phyloP scores from a whole-genome alignment of 2,888 invertebrate genomes.

The Volucella inanis region DNA sequence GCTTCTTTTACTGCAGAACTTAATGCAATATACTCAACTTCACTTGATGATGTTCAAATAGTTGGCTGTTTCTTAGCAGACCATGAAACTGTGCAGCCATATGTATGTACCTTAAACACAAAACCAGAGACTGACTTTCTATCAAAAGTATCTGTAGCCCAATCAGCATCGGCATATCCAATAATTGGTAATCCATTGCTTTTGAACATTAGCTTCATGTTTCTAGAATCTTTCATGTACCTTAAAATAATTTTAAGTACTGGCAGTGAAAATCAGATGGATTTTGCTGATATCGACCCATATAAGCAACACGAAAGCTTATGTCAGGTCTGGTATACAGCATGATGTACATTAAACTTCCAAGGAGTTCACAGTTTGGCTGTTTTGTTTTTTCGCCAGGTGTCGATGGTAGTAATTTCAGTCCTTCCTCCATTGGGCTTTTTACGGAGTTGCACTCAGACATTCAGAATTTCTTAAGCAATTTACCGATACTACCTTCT shows the following conservation, averaged over 20 bases:
- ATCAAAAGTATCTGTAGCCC: too few species aligned
- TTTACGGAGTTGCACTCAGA: constrained; percentile 31
- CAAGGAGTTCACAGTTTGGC: constrained; percentile 54
- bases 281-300: too few species aligned
- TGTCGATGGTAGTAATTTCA: constrained; percentile 30
- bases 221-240: constrained; percentile 31
- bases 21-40: constrained; percentile 43
- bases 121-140: constrained; percentile 57
- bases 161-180: too few species aligned
- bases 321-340: constrained; percentile 54
- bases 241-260: constrained; percentile 37
- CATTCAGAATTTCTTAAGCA: constrained; percentile 28
- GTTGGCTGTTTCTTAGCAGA: constrained; percentile 48
- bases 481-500: constrained; percentile 23
- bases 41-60: constrained; percentile 31
- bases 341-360: constrained; percentile 63
- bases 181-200: background rate
- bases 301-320: constrained; percentile 44
- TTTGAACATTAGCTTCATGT: constrained; percentile 10
- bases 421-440: constrained; percentile 52
- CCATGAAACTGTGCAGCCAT: constrained; percentile 50
- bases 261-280: constrained; percentile 31
- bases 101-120: constrained; percentile 44
- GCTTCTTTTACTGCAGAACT: constrained; percentile 39
- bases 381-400: constrained; percentile 8